Percentiles rank a stretch among this genome's conserved stretches.
Conservation (phyloP, 2,888 invertebrate genomes). For the Ptilodon capucinus region DNA sequence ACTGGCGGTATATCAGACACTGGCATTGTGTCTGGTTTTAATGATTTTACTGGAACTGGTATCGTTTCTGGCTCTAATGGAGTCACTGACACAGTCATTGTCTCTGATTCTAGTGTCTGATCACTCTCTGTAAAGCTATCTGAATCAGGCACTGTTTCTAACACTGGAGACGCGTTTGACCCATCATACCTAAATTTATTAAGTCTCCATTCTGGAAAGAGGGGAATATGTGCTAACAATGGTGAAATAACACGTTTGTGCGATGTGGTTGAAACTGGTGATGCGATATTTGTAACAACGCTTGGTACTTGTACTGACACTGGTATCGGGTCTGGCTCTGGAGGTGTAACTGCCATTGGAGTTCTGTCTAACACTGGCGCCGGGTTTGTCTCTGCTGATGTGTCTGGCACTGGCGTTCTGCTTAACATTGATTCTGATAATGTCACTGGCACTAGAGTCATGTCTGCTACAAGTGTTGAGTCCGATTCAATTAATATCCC, state of each 20-base stretch:
- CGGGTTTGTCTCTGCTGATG: no score
- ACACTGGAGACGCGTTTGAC: not conserved
- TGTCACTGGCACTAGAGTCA: not conserved
- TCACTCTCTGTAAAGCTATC: no score
- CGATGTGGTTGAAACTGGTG: not conserved
- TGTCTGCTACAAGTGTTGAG: no score
- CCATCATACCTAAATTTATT: no score
- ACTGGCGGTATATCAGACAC: not conserved
- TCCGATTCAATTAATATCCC: no score
- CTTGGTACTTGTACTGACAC: not conserved
- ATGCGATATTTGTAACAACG: not conserved
- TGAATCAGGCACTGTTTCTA: not conserved
- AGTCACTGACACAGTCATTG: no score
- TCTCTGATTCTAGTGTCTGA: not conserved
- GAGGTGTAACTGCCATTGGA: not conserved
- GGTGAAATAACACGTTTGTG: not conserved
- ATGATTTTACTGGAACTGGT: not conserved
- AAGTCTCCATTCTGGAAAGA: not conserved
- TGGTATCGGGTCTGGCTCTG: not conserved
- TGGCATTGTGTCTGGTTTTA: not conserved
- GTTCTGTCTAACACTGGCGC: no score
- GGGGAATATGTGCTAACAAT: not conserved
- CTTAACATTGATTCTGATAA: not conserved
- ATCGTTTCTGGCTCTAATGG: not conserved
- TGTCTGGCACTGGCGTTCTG: no score